Evolutionary conservation across 2,113 vertebrate species (phyloP).

Genomic region (Osmerus eperlanus): DNA sequence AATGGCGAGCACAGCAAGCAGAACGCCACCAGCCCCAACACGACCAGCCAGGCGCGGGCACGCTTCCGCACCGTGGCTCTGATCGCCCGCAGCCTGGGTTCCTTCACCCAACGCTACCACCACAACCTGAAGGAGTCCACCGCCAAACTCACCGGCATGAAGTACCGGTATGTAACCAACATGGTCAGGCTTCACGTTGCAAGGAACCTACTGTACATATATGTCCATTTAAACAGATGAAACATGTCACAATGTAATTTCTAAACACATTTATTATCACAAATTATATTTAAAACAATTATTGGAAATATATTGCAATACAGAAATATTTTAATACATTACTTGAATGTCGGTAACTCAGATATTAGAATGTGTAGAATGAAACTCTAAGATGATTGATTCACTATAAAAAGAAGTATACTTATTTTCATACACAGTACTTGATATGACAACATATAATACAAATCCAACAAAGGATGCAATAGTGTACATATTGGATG

Average conservation of each 20-base stretch:
- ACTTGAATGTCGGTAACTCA: too few species aligned
- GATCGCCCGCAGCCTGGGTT: slow-evolving; percentile 93
- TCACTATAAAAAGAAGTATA: too few species aligned
- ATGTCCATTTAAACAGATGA: background rate
- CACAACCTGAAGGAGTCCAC: slow-evolving; percentile 98
- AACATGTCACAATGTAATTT: background rate
- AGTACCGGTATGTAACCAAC: slow-evolving; percentile 86
- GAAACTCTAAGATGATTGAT: too few species aligned
- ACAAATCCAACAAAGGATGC: too few species aligned
- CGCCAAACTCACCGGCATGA: slow-evolving; percentile 98
- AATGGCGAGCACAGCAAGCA: slow-evolving; percentile 95
- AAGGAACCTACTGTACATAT: background rate
- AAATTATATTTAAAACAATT: too few species aligned
- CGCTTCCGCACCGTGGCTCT: slow-evolving; percentile 96
- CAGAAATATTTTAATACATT: too few species aligned
- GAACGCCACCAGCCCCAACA: slow-evolving; percentile 84
- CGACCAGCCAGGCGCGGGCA: slow-evolving; percentile 85
- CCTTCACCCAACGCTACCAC: slow-evolving; percentile 93
- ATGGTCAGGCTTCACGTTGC: slow-evolving; percentile 17
- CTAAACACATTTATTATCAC: too few species aligned
- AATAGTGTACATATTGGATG: too few species aligned
- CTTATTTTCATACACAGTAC: too few species aligned
- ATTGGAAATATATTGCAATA: too few species aligned
- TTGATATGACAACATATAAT: too few species aligned
- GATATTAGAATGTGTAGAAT: too few species aligned